Evolutionary conservation across 2,113 vertebrate genomes (phyloP).

Genomic region (Vidua chalybeata): DNA sequence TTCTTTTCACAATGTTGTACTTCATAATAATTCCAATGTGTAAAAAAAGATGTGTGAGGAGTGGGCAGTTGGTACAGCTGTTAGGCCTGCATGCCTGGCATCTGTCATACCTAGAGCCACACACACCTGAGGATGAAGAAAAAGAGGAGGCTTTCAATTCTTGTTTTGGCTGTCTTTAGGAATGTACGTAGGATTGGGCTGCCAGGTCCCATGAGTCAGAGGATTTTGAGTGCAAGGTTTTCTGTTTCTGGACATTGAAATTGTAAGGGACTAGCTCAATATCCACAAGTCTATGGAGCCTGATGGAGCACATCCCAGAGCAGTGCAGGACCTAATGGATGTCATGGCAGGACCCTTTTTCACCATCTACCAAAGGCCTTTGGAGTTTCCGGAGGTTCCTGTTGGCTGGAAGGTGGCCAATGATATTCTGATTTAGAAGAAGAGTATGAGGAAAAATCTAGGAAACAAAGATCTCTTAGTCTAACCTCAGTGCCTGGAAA

Average conservation of each 20-base stretch:
- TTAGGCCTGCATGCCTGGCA: fast-evolving
- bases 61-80: neutral
- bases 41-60: neutral
- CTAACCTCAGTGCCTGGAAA: neutral
- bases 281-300: neutral
- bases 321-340: neutral
- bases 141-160: neutral
- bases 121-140: neutral
- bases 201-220: neutral
- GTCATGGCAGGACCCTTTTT: neutral
- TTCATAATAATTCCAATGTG: neutral
- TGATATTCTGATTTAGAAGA: neutral
- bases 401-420: neutral
- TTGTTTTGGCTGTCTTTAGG: neutral
- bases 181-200: neutral
- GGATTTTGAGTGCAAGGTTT: neutral
- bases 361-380: neutral
- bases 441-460: neutral
- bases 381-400: neutral
- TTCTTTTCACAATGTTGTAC: neutral
- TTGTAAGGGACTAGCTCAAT: neutral
- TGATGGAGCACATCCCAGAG: neutral
- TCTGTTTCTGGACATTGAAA: neutral
- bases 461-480: neutral
- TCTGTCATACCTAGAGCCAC: neutral